These are phyloP conservation scores for Rhincodon typus DNA, from an alignment of 2,797 vertebrate species.

Conservation along the genomic window DNA sequence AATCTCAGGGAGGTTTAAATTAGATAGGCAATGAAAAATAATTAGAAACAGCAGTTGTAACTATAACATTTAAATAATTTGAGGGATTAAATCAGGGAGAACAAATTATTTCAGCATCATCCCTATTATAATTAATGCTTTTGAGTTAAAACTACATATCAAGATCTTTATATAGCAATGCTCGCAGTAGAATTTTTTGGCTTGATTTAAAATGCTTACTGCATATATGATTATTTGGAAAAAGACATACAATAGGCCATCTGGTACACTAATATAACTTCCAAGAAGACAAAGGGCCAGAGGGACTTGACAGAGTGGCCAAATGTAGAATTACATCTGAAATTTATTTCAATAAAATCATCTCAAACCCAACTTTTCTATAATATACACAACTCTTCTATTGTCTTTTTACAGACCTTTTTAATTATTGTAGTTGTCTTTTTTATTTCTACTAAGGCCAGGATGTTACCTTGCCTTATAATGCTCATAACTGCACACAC, in stretches of 20 bases:
- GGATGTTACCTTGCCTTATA: neutral
- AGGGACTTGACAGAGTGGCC: neutral
- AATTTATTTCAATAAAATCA: neutral
- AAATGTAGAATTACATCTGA: neutral
- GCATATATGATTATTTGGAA: neutral
- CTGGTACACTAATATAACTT: neutral
- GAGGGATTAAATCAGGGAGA: neutral
- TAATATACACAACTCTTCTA: neutral
- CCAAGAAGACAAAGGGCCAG: neutral
- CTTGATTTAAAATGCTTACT: neutral
- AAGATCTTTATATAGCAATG: neutral
- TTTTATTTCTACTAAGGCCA: neutral
- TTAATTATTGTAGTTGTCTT: neutral
- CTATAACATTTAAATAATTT: neutral
- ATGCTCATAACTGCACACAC: neutral
- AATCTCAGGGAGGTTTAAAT: neutral
- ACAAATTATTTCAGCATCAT: neutral
- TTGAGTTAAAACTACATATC: neutral
- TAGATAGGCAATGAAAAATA: neutral
- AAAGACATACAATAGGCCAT: neutral
- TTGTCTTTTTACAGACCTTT: neutral
- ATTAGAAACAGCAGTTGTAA: neutral
- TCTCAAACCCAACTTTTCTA: neutral
- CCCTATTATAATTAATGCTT: neutral
- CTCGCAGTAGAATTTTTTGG: neutral